phyloP scores from a whole-genome alignment of 2,113 vertebrate species.

The Panthera tigris region DNA sequence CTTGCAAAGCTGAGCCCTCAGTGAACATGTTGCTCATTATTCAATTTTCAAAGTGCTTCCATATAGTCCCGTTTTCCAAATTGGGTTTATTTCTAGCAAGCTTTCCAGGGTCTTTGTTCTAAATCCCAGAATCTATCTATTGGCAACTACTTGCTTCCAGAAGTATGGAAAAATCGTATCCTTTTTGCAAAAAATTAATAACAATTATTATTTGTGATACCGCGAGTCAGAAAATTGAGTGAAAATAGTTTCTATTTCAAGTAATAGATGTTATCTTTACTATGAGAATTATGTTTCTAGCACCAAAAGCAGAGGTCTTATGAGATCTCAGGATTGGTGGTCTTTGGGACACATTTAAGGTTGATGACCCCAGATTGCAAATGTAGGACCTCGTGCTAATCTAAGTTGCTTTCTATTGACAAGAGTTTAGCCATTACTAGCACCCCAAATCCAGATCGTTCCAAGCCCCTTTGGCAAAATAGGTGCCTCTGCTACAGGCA shows the following conservation, averaged over 20 bases:
- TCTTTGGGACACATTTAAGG: neutral
- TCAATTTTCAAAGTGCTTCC: neutral
- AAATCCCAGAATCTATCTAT: neutral
- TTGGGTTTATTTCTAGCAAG: neutral
- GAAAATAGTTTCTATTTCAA: neutral
- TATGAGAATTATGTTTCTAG: neutral
- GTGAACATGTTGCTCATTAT: neutral
- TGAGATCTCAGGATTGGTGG: neutral
- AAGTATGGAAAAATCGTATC: neutral
- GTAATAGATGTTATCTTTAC: neutral
- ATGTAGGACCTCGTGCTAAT: neutral
- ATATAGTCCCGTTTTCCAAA: neutral
- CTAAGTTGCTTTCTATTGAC: neutral
- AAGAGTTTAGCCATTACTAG: neutral
- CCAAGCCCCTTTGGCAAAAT: constrained; percentile 74
- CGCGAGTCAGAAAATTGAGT: constrained; percentile 11
- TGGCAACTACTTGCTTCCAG: neutral
- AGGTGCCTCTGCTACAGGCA: constrained; percentile 59
- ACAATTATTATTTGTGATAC: constrained; percentile 26
- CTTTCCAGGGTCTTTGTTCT: neutral
- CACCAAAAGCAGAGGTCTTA: neutral
- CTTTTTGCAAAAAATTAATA: neutral
- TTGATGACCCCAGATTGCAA: neutral
- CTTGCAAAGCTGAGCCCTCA: rapidly evolving
- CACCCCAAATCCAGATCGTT: constrained; percentile 44